Percentiles rank a stretch among this genome's conserved stretches.
phyloP scores from a whole-genome alignment of 2,113 vertebrate genomes.

The Vimba vimba region DNA sequence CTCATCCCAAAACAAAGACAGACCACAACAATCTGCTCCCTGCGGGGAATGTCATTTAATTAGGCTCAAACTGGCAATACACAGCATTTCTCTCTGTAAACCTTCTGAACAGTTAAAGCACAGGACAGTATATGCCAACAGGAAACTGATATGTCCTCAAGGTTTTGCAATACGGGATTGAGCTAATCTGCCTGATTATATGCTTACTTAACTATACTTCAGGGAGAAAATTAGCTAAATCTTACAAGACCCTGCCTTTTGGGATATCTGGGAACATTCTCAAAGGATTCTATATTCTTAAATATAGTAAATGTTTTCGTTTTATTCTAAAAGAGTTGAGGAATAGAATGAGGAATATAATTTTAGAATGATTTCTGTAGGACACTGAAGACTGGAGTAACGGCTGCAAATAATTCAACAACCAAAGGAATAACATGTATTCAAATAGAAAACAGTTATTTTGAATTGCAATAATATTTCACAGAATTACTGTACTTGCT shows the following conservation, averaged over 20 bases:
- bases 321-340: not conserved
- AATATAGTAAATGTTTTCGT: not conserved
- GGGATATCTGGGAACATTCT: not conserved
- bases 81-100: not conserved
- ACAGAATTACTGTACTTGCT: too few relatives aligned
- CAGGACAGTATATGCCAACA: not conserved
- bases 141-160: not conserved
- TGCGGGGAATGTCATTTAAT: conserved; percentile 20
- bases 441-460: too few relatives aligned
- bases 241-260: not conserved
- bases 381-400: too few relatives aligned
- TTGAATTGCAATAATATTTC: too few relatives aligned
- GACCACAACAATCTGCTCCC: conserved; percentile 33
- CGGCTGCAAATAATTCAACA: too few relatives aligned
- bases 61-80: not conserved
- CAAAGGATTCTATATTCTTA: not conserved
- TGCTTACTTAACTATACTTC: not conserved
- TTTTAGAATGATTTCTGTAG: too few relatives aligned
- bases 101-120: not conserved
- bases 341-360: too few relatives aligned
- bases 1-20: conserved; percentile 7
- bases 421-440: too few relatives aligned
- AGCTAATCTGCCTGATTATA: conserved; percentile 50
- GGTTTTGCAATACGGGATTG: conserved; percentile 19
- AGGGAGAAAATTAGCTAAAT: not conserved